Evolutionary conservation across 2,888 invertebrate genomes (phyloP).

Genomic region (Agriopis aurantiaria): DNA sequence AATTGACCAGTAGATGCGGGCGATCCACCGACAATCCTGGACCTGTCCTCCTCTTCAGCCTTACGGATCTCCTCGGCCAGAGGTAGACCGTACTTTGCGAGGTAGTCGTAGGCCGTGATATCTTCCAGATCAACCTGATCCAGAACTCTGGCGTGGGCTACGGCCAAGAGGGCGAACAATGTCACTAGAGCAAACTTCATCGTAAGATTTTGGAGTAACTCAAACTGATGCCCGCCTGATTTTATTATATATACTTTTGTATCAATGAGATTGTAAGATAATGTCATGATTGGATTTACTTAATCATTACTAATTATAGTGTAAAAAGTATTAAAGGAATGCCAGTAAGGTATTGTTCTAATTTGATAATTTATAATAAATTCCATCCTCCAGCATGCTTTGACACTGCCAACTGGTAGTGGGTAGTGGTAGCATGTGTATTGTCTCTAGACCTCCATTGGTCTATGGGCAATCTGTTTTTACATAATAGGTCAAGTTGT

Average conservation of each 20-base stretch:
- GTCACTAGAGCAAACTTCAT: conserved; percentile 38
- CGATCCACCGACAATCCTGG: conserved; percentile 58
- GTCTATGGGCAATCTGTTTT: too few relatives aligned
- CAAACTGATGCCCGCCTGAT: not conserved
- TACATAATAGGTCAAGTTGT: too few relatives aligned
- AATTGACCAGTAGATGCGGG: conserved; percentile 49
- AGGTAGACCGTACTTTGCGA: conserved; percentile 53
- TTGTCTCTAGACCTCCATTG: too few relatives aligned
- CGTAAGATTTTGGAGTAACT: conserved; percentile 23
- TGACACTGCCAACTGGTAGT: too few relatives aligned
- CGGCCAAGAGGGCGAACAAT: conserved; percentile 43
- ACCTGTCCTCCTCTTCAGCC: conserved; percentile 47
- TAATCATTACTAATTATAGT: conserved; percentile 4
- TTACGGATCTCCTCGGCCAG: conserved; percentile 53
- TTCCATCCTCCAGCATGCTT: too few relatives aligned
- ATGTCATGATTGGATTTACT: conserved; percentile 5
- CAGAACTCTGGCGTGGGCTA: conserved; percentile 34
- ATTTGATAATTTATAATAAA: not conserved
- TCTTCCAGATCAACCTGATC: conserved; percentile 36
- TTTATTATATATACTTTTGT: conserved; percentile 10
- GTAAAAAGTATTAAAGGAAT: not conserved
- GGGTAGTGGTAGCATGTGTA: too few relatives aligned
- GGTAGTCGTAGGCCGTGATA: conserved; percentile 53
- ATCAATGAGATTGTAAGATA: conserved; percentile 15
- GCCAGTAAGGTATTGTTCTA: not conserved